Base-by-base conservation (phyloP, 1,140 invertebrate genomes). In the Oppia nitens region DNA sequence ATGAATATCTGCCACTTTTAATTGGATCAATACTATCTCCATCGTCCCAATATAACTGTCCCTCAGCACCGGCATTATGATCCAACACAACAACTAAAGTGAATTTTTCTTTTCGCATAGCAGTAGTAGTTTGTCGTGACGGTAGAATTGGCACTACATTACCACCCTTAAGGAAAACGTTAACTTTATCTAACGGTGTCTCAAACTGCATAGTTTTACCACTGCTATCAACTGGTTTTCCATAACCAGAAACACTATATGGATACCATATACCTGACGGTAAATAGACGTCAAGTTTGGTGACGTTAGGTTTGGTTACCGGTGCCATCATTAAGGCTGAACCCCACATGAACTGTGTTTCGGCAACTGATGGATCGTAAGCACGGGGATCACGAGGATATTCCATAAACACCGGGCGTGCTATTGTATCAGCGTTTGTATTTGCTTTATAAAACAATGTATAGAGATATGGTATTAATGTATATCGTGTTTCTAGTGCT, bases 1-100 rank as follows among this genome's bases (percentile, higher is more conserved):
- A 72, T 32, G 73, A 74, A 70, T 79, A 83, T 63, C 77, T 72
- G 53, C 75, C 73, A 55, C 77, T 74, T 62, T 78, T 73, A 61
- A 79, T 74, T 1, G 78, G 75, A 68, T 81, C 81, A 82, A 82
- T 67, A 63, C 76, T 79, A 53, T 84, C 81, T 1, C 83, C 84
- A 65, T 85, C 83, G 68, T 87, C 84, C 82, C 82, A 85, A 68
- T 79, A 85, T 0, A 86, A 71, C 65, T 79, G 72, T 47, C 84
- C 84, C 28, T 32, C 60, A 2, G 83, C 83, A n/a, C 68, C 68
- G 17, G 6, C 17, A 9, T 40, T 40, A 49, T 52, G n/a, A 68
- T 81, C 75, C 1, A 80, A 70, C 1, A 77, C 77, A 3, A 79
- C 76, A 1, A 83, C 48, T 12, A 88, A 68, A 57, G 78, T 75